Base-by-base conservation (phyloP, 2,888 invertebrate genomes). In the Cheiracanthium punctorium region DNA sequence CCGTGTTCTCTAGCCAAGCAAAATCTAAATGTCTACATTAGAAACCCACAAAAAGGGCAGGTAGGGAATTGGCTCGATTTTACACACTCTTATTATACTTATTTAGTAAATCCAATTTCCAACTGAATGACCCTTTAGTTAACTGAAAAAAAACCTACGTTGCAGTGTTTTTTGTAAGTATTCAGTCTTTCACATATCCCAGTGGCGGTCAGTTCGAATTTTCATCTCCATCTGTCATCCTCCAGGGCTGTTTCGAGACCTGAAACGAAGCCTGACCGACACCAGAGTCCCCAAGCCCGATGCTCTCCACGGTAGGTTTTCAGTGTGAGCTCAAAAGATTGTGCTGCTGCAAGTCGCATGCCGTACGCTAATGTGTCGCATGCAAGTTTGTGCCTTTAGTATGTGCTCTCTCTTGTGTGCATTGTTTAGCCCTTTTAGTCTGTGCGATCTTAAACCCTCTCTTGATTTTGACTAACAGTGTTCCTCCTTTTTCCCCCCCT, bases 161-260 rank as follows among this genome's bases (percentile, higher is more conserved):
- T n/a, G n/a, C n/a, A n/a, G n/a, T n/a, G n/a, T n/a, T 48, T 10
- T 48, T 48, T 48, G 5, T 48, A 48, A 48, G 17, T 14, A 17
- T 48, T 48, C 17, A 48, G 48, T 48, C 48, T 48, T 10, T 17
- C 17, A 17, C n/a, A n/a, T 48, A n/a, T n/a, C n/a, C 17, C 12
- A 17, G 17, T 14, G 48, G 17, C 17, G 48, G 17, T 24, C 37
- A 17, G 24, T 5, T 20, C 24, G 4, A 58, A 24, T 58, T 58
- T 58, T 58, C 24, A 58, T 58, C 69, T 33, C n/a, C 69, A 7
- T 64, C 12, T 37, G 20, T 69, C 24, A 79, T 85, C 43, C 75
- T 43, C 71, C 81, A 87, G 87, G 87, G 52, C 67, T 87, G 67
- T 80, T 87, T n/a, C 87, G 81, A 37, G 87, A 87, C 14, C 58